Evolutionary conservation across 2,888 invertebrate genomes (phyloP), one percentile per base, ranked within the genome.

Genomic region (Tryphoninae sp.): DNA sequence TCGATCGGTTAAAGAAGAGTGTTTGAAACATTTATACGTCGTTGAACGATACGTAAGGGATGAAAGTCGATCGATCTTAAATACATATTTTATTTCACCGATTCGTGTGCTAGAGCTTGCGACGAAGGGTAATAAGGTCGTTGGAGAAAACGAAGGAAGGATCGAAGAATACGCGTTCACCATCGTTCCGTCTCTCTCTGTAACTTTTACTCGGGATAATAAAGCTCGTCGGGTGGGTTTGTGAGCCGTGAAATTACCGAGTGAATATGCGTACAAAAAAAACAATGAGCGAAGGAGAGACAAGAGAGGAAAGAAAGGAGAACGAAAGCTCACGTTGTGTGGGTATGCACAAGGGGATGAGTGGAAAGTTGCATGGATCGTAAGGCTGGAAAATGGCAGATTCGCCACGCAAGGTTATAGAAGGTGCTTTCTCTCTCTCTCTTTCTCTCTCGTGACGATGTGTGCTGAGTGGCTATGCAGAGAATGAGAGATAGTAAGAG

Each of bases 201-300:
- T 75, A 84, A 86, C 84, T 85, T 76, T 85, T 83, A 77, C 79
- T 84, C 78, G 83, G 78, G 83, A 83, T 83, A 84, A 86, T 85
- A 85, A 85, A 85, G 84, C 83, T 78, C 80, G 79, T 77, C 68
- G 69, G 72, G 80, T 65, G 80, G 76, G 80, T 86, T 84, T 85
- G 83, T 82, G 84, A 86, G 81, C 83, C 85, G 83, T 85, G 85
- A 85, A 86, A 86, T 85, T 85, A 81, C 83, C 73, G 71, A 55
- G 81, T 55, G 81, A 75, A 84, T 84, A 84, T 80, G 84, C 69
- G 80, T 80, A 58, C 68, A 75, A 81, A 75, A 80, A 84, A 86
- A 86, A 84, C 84, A 84, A 85, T 84, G 84, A 80, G 72, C 69
- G 49, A 71, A 40, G 59, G 69, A 61, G 58, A 51, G 67, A 40